Evolutionary conservation across 2,888 invertebrate genomes (phyloP), one percentile per base, ranked within the genome.

Genomic region (Erebia epiphron): DNA sequence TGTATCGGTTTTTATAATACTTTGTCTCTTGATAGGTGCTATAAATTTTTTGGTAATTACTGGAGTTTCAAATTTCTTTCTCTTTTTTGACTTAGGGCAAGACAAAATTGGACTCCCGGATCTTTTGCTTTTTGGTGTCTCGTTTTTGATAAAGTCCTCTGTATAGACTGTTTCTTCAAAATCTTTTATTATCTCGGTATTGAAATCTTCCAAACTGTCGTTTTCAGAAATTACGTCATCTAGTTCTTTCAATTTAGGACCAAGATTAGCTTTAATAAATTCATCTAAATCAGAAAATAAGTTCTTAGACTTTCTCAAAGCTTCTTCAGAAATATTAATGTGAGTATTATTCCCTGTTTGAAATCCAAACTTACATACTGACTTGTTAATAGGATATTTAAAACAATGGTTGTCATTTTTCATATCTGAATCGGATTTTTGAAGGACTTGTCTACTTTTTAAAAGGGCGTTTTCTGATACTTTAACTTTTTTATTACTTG

Each of bases 41-140:
- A n/a, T 79, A 75, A 9, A 69, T 72, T 75, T 75, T 83, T 71
- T 70, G 1, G 49, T 70, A 56, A 50, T 75, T 16, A 87, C 88
- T 10, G 91, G 92, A 1, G 84, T 86, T 79, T 86, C 83, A 58
- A 91, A 91, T 78, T 77, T 79, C 66, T 81, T 89, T 16, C 82
- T 78, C 70, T 78, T 89, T 66, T 92, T 93, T 1, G 89, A 87
- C 79, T 79, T 88, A 0, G 90, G 88, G 76, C 90, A 92, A 0
- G 86, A 87, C 0, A 93, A 73, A 57, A 93, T 92, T 1, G 93
- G 92, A 63, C 92, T 91, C 0, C 84, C 86, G 0, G 91, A 84
- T 77, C 91, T 81, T 78, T 90, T 91, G 49, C 0, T 80, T 78
- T 74, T 78, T 1, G 83, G 81, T 8, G 82, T 79, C 65, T 73